Conservation (phyloP, 2,797 vertebrate genomes). For the Phylloscopus collybita region DNA sequence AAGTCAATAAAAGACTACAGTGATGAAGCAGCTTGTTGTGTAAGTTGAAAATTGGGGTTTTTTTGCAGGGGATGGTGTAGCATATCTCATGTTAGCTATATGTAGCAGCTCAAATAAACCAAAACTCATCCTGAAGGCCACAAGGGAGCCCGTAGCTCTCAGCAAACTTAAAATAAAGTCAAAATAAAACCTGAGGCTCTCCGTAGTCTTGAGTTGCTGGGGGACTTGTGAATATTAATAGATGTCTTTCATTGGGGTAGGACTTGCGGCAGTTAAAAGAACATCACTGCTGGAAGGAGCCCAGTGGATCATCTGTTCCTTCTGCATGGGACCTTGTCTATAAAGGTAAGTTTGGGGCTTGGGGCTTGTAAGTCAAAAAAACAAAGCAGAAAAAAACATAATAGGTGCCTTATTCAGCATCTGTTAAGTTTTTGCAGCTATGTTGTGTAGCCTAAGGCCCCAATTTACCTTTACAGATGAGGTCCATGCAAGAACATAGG, state of each 20-base stretch:
- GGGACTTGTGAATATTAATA: slow-evolving; percentile 61
- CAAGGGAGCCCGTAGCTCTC: neutral
- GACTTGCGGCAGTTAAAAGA: slow-evolving; percentile 67
- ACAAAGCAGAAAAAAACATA: slow-evolving; percentile 64
- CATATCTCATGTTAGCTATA: neutral
- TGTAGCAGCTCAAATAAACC: neutral
- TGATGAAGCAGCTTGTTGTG: neutral
- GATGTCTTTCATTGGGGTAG: slow-evolving; percentile 74
- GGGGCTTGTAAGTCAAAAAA: slow-evolving; percentile 49
- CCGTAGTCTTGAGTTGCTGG: slow-evolving; percentile 28
- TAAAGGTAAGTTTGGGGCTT: slow-evolving; percentile 72
- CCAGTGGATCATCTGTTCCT: slow-evolving; percentile 65
- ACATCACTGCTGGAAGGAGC: slow-evolving; percentile 66
- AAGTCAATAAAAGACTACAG: neutral
- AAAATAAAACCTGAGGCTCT: slow-evolving; percentile 42
- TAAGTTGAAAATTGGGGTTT: neutral
- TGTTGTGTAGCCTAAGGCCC: slow-evolving; percentile 64
- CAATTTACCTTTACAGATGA: slow-evolving; percentile 72
- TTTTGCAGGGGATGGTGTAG: neutral
- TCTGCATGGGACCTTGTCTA: slow-evolving; percentile 73
- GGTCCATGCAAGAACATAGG: slow-evolving; percentile 69
- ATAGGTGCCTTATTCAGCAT: slow-evolving; percentile 71
- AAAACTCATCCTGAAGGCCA: slow-evolving; percentile 10
- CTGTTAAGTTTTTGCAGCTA: slow-evolving; percentile 72
- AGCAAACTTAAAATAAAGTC: neutral